Conservation (phyloP, 2,797 vertebrate genomes). For the Propithecus perrieri region DNA sequence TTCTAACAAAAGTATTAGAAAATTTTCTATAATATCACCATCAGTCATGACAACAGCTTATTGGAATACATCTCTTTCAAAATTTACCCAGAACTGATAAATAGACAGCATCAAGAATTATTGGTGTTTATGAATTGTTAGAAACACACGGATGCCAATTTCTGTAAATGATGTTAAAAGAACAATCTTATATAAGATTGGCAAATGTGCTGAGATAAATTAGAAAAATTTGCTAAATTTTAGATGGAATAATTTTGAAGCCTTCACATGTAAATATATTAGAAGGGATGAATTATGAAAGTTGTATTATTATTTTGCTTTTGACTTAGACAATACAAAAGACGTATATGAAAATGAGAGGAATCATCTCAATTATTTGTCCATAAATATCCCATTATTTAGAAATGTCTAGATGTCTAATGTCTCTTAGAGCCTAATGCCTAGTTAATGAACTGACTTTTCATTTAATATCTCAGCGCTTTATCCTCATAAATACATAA, state of each 20-base stretch:
- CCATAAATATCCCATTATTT: neutral
- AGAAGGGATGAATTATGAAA: neutral
- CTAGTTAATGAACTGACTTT: neutral
- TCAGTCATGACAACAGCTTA: slow-evolving; percentile 41
- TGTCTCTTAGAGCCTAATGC: neutral
- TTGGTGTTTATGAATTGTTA: slow-evolving; percentile 33
- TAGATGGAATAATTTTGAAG: neutral
- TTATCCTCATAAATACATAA: neutral
- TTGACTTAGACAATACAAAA: slow-evolving; percentile 3
- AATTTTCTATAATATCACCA: slow-evolving; percentile 25
- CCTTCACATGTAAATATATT: slow-evolving; percentile 1
- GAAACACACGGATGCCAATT: slow-evolving; percentile 32
- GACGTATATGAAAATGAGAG: neutral
- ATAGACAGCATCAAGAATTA: slow-evolving; percentile 33
- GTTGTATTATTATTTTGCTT: neutral
- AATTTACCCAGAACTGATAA: slow-evolving; percentile 39
- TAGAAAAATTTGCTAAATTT: slow-evolving; percentile 16
- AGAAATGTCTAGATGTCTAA: neutral
- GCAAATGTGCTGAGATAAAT: neutral
- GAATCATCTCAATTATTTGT: neutral
- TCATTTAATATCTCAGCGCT: neutral
- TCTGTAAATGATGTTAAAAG: slow-evolving; percentile 49
- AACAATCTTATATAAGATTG: slow-evolving; percentile 35
- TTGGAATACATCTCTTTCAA: slow-evolving; percentile 42
- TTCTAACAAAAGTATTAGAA: slow-evolving; percentile 62